Base-by-base conservation (phyloP, 2,888 invertebrate genomes). In the Philonicus albiceps region DNA sequence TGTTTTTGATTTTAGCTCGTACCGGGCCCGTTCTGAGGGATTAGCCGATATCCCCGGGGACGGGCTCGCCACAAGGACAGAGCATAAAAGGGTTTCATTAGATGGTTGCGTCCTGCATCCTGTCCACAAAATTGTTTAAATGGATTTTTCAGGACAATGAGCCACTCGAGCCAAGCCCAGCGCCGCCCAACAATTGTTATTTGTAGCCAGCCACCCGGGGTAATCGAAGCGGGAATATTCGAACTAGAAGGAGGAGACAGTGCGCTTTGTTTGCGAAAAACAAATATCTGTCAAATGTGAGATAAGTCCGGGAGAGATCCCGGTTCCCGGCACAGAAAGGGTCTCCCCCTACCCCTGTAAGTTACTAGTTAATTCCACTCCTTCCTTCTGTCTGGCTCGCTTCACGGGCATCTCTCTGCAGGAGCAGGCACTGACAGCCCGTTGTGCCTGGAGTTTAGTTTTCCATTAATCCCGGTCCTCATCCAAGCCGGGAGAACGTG, bases 231-330 rank as follows among this genome's bases (percentile, higher is more conserved):
- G 34, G 8, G 64, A 64, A 64, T 64, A 64, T 64, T 64, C 27
- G 72, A 83, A 72, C 16, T n/a, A n/a, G 31, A n/a, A 37, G 34
- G 31, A 13, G 22, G 37, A 37, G 64, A 43, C 31, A 43, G 74
- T 40, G n/a, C 22, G 55, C 53, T 86, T 75, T 86, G 53, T 86
- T 86, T 86, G n/a, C 19, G 37, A 22, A 53, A 86, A 86, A 86
- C 86, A 86, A 86, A 86, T 75, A 86, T 53, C 86, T 86, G 86
- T 86, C 86, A 86, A 86, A 86, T 64, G 86, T 64, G 86, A 37
- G 37, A 86, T 86, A 86, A 86, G 83, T 55, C 55, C 16, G 37
- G 37, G 64, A 37, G 49, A 30, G 55, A 34, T 27, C 43, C 22
- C 22, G 43, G 34, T 30, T n/a, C 30, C 53, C 81, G 34, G 11